Percentiles rank a stretch among this genome's conserved stretches.
These are phyloP conservation scores for Peromyscus eremicus DNA, from an alignment of 2,797 vertebrate species.

Conservation along the genomic window DNA sequence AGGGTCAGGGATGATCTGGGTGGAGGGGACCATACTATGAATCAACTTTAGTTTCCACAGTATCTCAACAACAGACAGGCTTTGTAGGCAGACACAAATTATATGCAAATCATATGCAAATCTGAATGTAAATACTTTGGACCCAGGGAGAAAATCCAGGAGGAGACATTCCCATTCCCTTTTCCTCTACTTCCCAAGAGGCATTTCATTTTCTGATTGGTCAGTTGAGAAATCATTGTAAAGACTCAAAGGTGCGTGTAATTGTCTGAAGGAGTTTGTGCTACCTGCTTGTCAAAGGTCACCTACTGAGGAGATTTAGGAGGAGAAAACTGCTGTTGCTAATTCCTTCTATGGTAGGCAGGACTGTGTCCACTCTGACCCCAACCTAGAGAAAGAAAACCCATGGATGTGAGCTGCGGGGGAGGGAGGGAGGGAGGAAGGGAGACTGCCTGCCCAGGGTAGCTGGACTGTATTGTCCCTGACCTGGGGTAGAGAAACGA, in stretches of 20 bases:
- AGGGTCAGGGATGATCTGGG: background rate
- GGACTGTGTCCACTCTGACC: background rate
- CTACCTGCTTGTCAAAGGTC: slow-evolving; percentile 50
- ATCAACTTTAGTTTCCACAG: slow-evolving; percentile 66
- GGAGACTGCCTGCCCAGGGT: no score
- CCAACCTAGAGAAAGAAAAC: background rate
- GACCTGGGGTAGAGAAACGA: no score
- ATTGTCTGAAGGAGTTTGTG: slow-evolving; percentile 3
- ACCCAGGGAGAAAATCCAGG: slow-evolving; percentile 68
- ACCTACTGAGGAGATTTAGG: background rate
- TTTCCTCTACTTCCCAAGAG: slow-evolving; percentile 34
- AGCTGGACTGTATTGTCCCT: background rate
- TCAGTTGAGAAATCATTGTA: slow-evolving; percentile 14
- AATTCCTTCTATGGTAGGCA: background rate
- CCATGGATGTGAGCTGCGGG: background rate
- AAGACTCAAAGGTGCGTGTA: slow-evolving; percentile 18
- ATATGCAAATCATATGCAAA: slow-evolving; percentile 83
- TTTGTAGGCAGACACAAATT: slow-evolving; percentile 79
- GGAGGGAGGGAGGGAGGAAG: background rate
- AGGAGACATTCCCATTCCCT: slow-evolving; percentile 65
- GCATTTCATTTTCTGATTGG: slow-evolving; percentile 67
- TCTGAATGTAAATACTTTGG: slow-evolving; percentile 80
- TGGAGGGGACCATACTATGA: background rate
- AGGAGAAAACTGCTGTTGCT: background rate
- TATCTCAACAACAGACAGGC: slow-evolving; percentile 73